Evolutionary conservation across 2,888 invertebrate species (phyloP), one percentile per base, ranked within the genome.

Genomic region (Amiota mariae): DNA sequence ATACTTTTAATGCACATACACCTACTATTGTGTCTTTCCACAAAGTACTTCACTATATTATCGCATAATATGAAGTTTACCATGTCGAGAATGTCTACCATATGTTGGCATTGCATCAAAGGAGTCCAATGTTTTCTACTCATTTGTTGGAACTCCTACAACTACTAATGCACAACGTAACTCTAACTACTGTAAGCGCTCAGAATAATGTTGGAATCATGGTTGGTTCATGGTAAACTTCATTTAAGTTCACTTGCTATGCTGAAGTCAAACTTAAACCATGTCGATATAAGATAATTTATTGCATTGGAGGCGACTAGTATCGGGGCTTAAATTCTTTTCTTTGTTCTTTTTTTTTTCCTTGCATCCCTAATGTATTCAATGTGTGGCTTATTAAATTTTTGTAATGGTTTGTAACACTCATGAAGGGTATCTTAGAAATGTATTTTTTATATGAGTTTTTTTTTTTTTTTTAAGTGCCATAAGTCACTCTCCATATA

Each of bases 191-290:
- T 66, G 54, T 48, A 72, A 63, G 64, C 63, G 63, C 10, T 20
- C 47, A 4, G 36, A 36, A 36, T 6, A 36, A 36, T 36, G 36
- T 2, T 36, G 36, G 36, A 36, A 36, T 36, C 36, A 36, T 20
- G 56, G 9, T 13, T 67, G 49, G 48, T 54, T 67, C 20, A 47
- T 57, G 72, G 57, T 20, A 46, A 72, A 66, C 57, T 67, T 72
- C n/a, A 59, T 66, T 72, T 57, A 72, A 67, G 66, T 72, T 66
- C 48, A 49, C 56, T 36, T 36, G 36, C 36, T 6, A 72, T 72
- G 67, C 18, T 63, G 13, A 36, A 13, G 67, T 68, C n/a, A 24
- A 54, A 13, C 36, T 36, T 2, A 6, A 4, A 6, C 6, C 36
- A 36, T 36, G 36, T 36, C 36, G 36, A 36, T 36, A 36, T 36